Evolutionary conservation across 2,113 vertebrate genomes (phyloP).

Genomic region (Macquaria australasica): DNA sequence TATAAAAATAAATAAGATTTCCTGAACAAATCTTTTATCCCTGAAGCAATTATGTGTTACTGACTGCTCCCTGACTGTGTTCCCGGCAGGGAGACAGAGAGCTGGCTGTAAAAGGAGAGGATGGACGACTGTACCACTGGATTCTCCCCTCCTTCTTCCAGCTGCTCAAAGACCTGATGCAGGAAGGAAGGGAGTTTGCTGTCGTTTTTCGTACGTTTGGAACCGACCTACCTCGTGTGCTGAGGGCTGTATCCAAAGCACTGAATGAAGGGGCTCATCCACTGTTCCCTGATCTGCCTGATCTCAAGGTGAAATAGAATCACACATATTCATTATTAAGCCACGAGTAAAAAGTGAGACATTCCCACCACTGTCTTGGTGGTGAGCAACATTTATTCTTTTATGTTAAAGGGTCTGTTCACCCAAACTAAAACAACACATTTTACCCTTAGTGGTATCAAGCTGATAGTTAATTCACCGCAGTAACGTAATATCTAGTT

Average conservation of each 20-base stretch:
- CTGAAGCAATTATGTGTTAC: neutral
- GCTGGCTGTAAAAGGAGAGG: constrained; percentile 83
- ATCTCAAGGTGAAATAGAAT: constrained; percentile 75
- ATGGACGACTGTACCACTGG: constrained; percentile 86
- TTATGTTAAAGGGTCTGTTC: neutral
- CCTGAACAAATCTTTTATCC: neutral
- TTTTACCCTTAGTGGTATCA: no score
- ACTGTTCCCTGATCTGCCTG: constrained; percentile 85
- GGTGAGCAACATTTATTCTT: neutral
- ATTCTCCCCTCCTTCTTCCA: constrained; percentile 92
- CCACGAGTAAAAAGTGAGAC: neutral
- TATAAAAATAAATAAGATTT: neutral
- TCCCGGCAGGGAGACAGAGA: constrained; percentile 72
- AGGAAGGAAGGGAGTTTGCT: constrained; percentile 82
- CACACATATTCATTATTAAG: neutral
- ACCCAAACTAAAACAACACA: neutral
- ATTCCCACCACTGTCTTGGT: neutral
- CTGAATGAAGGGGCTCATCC: constrained; percentile 88
- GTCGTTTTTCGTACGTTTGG: constrained; percentile 91
- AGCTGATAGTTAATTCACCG: neutral
- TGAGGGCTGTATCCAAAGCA: constrained; percentile 78
- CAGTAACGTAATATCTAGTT: neutral
- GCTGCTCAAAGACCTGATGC: constrained; percentile 84
- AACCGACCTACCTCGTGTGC: constrained; percentile 83
- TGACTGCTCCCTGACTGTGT: neutral